A percentile compares a stretch with the other conserved stretches of the same genome.
phyloP scores from a whole-genome alignment of 2,113 vertebrate genomes.

The Grammomys dolichurus region DNA sequence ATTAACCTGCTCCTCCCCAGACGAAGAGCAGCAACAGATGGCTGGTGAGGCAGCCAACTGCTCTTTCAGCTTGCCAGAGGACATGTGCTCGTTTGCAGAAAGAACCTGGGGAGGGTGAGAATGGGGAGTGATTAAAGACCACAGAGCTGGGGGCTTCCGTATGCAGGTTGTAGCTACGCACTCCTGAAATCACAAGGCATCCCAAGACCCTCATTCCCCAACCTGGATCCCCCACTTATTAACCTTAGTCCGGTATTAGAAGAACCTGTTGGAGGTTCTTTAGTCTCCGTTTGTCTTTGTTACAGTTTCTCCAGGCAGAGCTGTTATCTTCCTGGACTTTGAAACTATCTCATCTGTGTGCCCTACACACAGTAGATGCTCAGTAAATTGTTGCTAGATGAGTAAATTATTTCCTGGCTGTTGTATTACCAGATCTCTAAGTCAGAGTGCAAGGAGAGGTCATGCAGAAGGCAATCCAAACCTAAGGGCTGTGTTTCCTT shows the following conservation, averaged over 20 bases:
- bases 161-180: background rate
- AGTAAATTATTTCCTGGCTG: background rate
- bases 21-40: constrained; percentile 75
- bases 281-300: background rate
- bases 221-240: background rate
- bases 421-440: background rate
- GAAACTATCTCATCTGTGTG: background rate
- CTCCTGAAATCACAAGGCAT: background rate
- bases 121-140: constrained; percentile 15
- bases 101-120: constrained; percentile 48
- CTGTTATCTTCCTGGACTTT: background rate
- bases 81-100: constrained; percentile 70
- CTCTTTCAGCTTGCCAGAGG: constrained; percentile 68
- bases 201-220: background rate
- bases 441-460: background rate
- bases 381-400: background rate
- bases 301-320: background rate
- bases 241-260: background rate
- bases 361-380: constrained; percentile 11
- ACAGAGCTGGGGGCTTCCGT: constrained; percentile 2
- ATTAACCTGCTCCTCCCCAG: constrained; percentile 79
- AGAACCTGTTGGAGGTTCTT: background rate
- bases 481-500: background rate
- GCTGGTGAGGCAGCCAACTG: constrained; percentile 71
- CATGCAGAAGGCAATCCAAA: background rate